Evolutionary conservation across 1,140 invertebrate genomes (phyloP).

Genomic region (Drosophila prosaltans): DNA sequence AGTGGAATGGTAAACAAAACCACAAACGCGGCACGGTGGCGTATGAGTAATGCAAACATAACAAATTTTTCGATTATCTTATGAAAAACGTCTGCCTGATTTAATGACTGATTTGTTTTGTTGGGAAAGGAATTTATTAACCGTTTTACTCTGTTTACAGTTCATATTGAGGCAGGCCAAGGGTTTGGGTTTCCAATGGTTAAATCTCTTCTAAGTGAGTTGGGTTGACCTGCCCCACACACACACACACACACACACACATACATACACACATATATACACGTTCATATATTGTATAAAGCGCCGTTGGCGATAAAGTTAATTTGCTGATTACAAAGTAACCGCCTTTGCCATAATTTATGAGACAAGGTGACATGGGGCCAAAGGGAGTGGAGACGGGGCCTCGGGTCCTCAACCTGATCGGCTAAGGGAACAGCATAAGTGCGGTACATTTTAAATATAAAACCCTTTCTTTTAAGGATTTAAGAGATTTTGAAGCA

Average conservation of each 20-base stretch:
- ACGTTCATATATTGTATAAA: conserved; percentile 21
- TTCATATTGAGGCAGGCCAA: conserved; percentile 22
- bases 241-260: too few species aligned
- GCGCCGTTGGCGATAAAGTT: conserved; percentile 66
- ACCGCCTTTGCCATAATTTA: conserved; percentile 68
- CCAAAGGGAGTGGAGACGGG: conserved; percentile 22
- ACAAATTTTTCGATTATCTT: conserved; percentile 69
- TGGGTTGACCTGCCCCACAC: conserved; percentile 6
- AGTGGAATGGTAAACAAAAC: conserved; percentile 50
- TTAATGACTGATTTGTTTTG: conserved; percentile 68
- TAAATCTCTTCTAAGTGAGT: neutral
- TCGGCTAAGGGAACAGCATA: neutral
- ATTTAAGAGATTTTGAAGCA: too few species aligned
- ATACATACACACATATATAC: conserved; percentile 2
- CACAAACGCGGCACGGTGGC: conserved; percentile 30
- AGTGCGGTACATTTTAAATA: conserved; percentile 4
- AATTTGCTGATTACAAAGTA: conserved; percentile 78
- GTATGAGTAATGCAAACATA: conserved; percentile 62
- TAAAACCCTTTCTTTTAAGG: too few species aligned
- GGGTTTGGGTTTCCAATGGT: neutral
- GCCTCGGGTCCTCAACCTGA: conserved; percentile 1
- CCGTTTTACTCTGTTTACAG: conserved; percentile 19
- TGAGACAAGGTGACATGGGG: conserved; percentile 62
- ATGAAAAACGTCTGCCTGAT: conserved; percentile 35
- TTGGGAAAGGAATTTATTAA: conserved; percentile 45